Percentiles rank a stretch among this genome's conserved stretches.
phyloP scores from a whole-genome alignment of 2,113 vertebrate genomes.

The Cryptomyrus ogoouensis region DNA sequence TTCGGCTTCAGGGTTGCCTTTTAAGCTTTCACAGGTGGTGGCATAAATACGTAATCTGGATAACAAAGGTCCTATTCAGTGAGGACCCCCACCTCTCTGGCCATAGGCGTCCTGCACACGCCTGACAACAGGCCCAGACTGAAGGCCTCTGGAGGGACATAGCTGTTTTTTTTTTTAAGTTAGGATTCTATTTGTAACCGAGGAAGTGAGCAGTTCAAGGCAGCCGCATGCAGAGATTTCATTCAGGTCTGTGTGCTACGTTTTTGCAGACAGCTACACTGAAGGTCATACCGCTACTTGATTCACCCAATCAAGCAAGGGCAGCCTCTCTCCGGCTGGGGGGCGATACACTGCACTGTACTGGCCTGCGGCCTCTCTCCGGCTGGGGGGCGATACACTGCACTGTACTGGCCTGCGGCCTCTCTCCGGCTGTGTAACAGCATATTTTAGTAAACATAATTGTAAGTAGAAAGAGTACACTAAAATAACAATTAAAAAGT shows the following conservation, averaged over 20 bases:
- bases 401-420: too few relatives aligned
- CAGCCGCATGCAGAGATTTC: neutral
- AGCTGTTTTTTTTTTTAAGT: neutral
- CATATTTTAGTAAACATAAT: neutral
- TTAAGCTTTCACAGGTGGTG: neutral
- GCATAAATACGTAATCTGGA: neutral
- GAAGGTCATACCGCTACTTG: constrained; percentile 1
- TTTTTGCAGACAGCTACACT: neutral
- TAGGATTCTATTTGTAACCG: neutral
- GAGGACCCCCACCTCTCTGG: neutral
- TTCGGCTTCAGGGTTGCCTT: neutral
- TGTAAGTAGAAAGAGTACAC: neutral
- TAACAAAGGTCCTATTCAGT: neutral
- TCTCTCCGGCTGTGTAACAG: neutral
- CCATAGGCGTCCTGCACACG: neutral
- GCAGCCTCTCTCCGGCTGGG: too few relatives aligned
- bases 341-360: too few relatives aligned
- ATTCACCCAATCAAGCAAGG: neutral
- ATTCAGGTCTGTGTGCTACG: neutral
- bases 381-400: too few relatives aligned
- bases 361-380: too few relatives aligned
- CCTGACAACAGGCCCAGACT: neutral
- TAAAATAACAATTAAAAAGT: neutral
- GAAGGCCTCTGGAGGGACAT: neutral
- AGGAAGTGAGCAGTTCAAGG: neutral